Percentiles rank a stretch among this genome's conserved stretches.
These are phyloP conservation scores for Danio aesculapii DNA, from an alignment of 2,797 vertebrate species.

Conservation along the genomic window DNA sequence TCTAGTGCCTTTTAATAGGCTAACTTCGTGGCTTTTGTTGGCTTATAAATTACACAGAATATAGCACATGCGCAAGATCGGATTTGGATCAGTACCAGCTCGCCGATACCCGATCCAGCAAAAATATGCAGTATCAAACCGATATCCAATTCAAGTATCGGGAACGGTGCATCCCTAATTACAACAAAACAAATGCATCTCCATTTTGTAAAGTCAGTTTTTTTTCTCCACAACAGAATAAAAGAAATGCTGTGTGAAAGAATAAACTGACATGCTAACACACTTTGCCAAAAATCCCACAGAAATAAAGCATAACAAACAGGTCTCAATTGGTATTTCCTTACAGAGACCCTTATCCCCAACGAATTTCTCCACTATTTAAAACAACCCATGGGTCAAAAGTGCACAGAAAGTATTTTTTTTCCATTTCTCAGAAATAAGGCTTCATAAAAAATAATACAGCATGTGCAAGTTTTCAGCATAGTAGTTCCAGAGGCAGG, in stretches of 20 bases:
- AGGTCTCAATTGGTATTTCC: not conserved
- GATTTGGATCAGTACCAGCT: too few relatives aligned
- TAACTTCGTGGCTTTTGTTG: too few relatives aligned
- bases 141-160: too few relatives aligned
- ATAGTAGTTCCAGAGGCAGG: constrained; percentile 16
- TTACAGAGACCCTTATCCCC: not conserved
- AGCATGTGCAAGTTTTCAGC: not conserved
- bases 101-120: too few relatives aligned
- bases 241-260: constrained; percentile 4
- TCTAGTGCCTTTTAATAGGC: too few relatives aligned
- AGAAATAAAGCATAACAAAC: constrained; percentile 27
- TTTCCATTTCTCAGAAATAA: not conserved
- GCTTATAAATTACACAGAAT: too few relatives aligned
- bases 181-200: not conserved
- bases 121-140: too few relatives aligned
- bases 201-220: not conserved
- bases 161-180: too few relatives aligned
- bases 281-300: not conserved
- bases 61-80: too few relatives aligned
- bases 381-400: not conserved
- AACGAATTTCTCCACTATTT: not conserved
- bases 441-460: not conserved
- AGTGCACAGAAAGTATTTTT: not conserved
- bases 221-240: not conserved
- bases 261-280: constrained; percentile 11